Evolutionary conservation across 2,888 invertebrate genomes (phyloP).

Genomic region (Oscheius myriophilus): DNA sequence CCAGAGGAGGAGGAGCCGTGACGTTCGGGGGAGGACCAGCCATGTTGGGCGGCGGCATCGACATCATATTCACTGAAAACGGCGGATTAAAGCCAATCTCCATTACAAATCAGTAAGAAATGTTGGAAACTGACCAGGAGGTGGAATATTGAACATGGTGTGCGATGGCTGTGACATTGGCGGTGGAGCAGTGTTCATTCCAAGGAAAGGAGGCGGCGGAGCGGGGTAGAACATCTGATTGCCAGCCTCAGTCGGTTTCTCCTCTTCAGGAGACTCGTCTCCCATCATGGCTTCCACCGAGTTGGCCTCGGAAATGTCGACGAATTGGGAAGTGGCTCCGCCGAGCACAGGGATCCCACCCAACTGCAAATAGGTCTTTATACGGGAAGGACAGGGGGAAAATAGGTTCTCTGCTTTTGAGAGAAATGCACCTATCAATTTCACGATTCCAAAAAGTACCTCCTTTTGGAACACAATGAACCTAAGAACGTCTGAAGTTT

Average conservation of each 20-base stretch:
- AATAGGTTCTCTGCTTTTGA: neutral
- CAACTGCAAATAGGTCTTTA: neutral
- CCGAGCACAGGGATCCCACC: conserved; percentile 17
- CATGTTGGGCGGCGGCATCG: neutral
- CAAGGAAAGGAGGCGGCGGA: neutral
- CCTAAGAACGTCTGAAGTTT: no score
- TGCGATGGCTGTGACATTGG: neutral
- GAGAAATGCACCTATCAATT: no score
- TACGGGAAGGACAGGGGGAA: neutral
- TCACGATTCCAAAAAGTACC: no score
- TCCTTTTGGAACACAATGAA: no score
- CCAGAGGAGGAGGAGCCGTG: conserved; percentile 8
- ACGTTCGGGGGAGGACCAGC: neutral
- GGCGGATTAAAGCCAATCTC: no score
- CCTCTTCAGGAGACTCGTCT: conserved; percentile 17
- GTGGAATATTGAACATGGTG: neutral
- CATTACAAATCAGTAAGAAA: no score
- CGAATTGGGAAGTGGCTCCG: neutral
- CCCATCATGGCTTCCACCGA: conserved; percentile 17
- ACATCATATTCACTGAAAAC: neutral
- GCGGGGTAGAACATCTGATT: neutral
- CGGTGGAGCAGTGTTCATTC: neutral
- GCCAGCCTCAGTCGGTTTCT: neutral
- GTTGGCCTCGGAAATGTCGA: conserved; percentile 16
- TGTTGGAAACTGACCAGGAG: neutral